phyloP scores from a whole-genome alignment of 2,797 vertebrate genomes.

The Masticophis lateralis region DNA sequence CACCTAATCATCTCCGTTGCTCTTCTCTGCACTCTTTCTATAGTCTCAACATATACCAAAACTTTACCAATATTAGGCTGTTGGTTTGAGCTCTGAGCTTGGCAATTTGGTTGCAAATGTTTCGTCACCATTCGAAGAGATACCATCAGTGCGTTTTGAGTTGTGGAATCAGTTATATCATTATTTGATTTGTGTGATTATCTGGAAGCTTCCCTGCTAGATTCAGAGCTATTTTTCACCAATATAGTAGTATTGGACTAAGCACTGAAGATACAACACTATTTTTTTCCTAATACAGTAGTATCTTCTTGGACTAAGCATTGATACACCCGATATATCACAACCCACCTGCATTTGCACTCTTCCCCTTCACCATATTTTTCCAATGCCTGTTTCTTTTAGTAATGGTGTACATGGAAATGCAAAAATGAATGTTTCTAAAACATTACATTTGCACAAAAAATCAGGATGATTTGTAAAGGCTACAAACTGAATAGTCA shows the following conservation, averaged over 20 bases:
- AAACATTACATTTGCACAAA: background rate
- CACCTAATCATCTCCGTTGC: too few relatives aligned
- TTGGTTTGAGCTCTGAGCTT: too few relatives aligned
- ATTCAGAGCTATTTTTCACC: background rate
- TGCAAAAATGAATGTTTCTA: background rate
- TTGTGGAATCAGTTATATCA: background rate
- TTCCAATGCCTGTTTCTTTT: background rate
- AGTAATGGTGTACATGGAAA: background rate
- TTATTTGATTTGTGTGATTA: background rate
- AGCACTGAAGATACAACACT: background rate
- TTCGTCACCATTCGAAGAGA: too few relatives aligned
- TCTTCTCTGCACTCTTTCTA: too few relatives aligned
- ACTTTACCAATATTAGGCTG: background rate
- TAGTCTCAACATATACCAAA: background rate
- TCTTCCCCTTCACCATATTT: background rate
- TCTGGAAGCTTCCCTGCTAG: background rate
- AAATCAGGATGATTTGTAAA: background rate
- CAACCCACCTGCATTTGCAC: background rate
- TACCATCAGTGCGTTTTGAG: too few relatives aligned
- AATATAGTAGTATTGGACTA: background rate
- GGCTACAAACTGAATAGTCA: background rate
- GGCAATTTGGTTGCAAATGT: too few relatives aligned
- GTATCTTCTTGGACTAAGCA: background rate
- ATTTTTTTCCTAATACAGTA: background rate
- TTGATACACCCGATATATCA: background rate